Evolutionary conservation across 2,888 invertebrate genomes (phyloP).

Genomic region (Pyrrhia umbra): DNA sequence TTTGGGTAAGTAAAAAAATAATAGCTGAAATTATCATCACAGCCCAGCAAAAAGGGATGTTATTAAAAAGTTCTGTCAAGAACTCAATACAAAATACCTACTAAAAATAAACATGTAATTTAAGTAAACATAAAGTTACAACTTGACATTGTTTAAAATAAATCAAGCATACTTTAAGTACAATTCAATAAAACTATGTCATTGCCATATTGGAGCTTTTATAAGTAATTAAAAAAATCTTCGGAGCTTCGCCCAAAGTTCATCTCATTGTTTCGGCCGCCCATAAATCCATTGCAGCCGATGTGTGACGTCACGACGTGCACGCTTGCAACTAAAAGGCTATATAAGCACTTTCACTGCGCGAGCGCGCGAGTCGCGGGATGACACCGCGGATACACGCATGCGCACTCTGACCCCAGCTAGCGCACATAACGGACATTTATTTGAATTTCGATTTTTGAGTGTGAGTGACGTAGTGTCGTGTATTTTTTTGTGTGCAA

Average conservation of each 20-base stretch:
- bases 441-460: constrained; percentile 58
- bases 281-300: constrained; percentile 67
- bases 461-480: constrained; percentile 82
- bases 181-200: constrained; percentile 47
- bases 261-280: constrained; percentile 66
- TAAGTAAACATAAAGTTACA: neutral
- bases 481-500: constrained; percentile 79
- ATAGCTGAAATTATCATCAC: too few species aligned
- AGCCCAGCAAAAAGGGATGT: too few species aligned
- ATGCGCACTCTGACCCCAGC: constrained; percentile 86
- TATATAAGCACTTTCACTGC: constrained; percentile 89
- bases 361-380: constrained; percentile 83
- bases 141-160: constrained; percentile 7
- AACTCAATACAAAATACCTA: neutral
- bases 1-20: too few species aligned
- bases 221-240: constrained; percentile 47
- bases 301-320: constrained; percentile 75
- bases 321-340: constrained; percentile 80
- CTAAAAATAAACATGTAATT: neutral
- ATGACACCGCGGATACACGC: constrained; percentile 75
- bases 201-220: constrained; percentile 48
- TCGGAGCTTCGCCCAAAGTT: constrained; percentile 64
- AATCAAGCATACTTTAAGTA: neutral
- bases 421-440: constrained; percentile 69
- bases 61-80: too few species aligned